Conservation (phyloP, 2,113 vertebrate species). For the Toxostoma redivivum region DNA sequence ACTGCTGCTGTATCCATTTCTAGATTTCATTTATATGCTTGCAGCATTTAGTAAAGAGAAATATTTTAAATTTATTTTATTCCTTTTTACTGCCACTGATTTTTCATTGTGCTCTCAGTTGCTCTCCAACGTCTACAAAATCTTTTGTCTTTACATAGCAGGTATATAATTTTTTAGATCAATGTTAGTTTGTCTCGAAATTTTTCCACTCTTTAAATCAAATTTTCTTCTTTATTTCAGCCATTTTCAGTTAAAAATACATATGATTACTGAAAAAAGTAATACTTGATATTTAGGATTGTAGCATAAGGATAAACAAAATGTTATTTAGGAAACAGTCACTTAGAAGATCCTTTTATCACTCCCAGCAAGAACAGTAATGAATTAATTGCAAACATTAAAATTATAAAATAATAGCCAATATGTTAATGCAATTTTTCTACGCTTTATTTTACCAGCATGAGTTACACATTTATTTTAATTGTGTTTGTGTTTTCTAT, state of each 20-base stretch:
- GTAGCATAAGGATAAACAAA: neutral
- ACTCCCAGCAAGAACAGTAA: conserved; percentile 1
- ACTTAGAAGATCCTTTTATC: neutral
- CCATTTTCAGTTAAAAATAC: neutral
- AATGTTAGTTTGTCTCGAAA: neutral
- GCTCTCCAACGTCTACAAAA: neutral
- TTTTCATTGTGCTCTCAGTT: neutral
- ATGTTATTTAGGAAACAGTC: neutral
- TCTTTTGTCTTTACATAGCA: neutral
- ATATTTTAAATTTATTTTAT: neutral
- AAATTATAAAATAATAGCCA: neutral
- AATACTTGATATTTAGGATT: neutral
- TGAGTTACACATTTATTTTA: neutral
- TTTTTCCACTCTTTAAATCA: neutral
- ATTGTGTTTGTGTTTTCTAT: neutral
- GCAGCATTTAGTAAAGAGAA: neutral
- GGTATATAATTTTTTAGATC: neutral
- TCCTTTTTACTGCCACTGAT: neutral
- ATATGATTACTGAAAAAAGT: neutral
- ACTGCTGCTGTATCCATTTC: neutral
- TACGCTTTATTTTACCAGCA: neutral
- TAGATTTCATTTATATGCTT: neutral
- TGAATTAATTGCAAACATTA: conserved; percentile 3
- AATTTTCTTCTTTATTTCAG: neutral
- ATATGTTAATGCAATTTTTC: neutral